Percentiles rank a stretch among this genome's conserved stretches.
phyloP scores from a whole-genome alignment of 92 coral and sea anemone species.

The Phenganax stokvisi region DNA sequence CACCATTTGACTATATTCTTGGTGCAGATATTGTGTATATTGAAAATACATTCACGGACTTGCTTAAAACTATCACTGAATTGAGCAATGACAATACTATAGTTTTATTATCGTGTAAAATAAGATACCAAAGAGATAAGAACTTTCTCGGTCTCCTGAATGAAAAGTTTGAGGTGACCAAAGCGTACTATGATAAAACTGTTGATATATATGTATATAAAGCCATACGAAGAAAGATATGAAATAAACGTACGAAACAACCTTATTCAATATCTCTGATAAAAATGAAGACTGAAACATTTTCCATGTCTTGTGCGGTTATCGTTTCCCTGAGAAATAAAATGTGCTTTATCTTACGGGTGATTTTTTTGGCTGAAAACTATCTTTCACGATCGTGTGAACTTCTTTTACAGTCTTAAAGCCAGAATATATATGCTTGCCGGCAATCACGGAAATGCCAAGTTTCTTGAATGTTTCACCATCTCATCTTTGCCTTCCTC shows the following conservation, averaged over 20 bases:
- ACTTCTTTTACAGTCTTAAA: no score
- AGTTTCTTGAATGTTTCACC: no score
- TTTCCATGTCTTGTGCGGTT: neutral
- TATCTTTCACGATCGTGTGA: no score
- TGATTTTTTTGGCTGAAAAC: no score
- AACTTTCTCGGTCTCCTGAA: conserved; percentile 64
- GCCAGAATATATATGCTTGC: no score
- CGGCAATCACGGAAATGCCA: no score
- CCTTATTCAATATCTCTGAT: no score
- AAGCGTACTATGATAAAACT: conserved; percentile 59
- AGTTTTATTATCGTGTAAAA: conserved; percentile 73
- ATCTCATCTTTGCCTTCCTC: no score
- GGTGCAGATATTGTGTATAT: conserved; percentile 97
- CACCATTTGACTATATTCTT: conserved; percentile 71
- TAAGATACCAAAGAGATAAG: conserved; percentile 82
- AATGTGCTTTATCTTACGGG: no score
- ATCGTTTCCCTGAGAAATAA: neutral
- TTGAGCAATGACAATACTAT: conserved; percentile 59
- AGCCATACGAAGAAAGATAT: conserved; percentile 42
- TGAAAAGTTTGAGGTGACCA: conserved; percentile 47
- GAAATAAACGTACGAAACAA: conserved; percentile 13
- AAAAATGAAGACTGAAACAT: neutral
- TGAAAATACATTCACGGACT: conserved; percentile 71
- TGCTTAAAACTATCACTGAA: conserved; percentile 66
- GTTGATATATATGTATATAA: conserved; percentile 59